Evolutionary conservation across 2,113 vertebrate genomes (phyloP).

Genomic region (Corythaeola cristata): DNA sequence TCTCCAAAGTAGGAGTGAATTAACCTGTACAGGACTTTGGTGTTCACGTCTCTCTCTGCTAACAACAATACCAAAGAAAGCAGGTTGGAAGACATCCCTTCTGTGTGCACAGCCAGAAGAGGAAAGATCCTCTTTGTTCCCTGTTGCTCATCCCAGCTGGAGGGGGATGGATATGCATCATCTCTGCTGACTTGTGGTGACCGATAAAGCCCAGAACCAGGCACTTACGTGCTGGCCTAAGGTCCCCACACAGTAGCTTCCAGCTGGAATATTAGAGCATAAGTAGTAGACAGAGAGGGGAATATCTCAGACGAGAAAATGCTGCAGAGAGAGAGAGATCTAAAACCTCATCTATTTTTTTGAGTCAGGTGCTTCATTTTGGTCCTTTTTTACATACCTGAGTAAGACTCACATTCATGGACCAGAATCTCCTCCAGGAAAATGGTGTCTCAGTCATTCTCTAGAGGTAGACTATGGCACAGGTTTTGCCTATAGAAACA

Average conservation of each 20-base stretch:
- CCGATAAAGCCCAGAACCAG: neutral
- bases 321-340: neutral
- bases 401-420: neutral
- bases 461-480: neutral
- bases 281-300: fast-evolving
- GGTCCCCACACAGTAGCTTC: neutral
- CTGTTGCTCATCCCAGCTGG: neutral
- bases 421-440: neutral
- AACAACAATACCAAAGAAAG: neutral
- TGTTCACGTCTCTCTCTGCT: neutral
- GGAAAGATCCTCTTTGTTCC: neutral
- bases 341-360: neutral
- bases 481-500: neutral
- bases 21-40: neutral
- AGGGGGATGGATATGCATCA: neutral
- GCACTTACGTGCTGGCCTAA: neutral
- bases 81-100: neutral
- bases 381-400: neutral
- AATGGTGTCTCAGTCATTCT: neutral
- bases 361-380: neutral
- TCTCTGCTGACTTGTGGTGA: neutral
- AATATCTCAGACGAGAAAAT: neutral
- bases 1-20: neutral
- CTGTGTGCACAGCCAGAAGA: neutral
- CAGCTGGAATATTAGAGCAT: neutral